Evolutionary conservation across 2,113 vertebrate species (phyloP), one percentile per base, ranked within the genome.

Genomic region (Albula glossodonta): DNA sequence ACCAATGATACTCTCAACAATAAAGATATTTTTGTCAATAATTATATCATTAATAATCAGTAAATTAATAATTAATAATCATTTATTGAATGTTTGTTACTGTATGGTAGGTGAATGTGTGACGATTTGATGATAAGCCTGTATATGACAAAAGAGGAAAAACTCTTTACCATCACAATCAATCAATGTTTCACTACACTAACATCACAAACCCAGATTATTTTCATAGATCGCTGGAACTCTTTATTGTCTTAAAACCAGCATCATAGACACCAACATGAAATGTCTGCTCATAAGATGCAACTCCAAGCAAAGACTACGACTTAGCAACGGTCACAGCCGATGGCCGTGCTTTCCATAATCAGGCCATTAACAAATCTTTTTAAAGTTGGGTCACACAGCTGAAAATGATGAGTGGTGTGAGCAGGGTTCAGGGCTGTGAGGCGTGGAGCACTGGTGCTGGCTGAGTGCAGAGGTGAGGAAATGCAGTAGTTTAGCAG

Each of bases 401-500:
- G 41, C 74, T 84, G 50, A 52, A 31, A 78, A 31, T 22, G 48
- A 83, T 12, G 82, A 51, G 57, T 63, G 63, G 66, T 74, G 51
- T 77, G 79, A 78, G 49, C 56, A 85, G 17, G 50, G 22, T 63
- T 87, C 48, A 8, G 50, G 83, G 66, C 13, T 56, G 41, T 74
- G 66, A 83, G 51, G 48, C 50, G 12, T 51, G 66, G 48, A 74
- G n/a, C 11, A 63, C 12, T 74, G n/a, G 52, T 57, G 25, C 84
- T 85, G 80, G 52, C 82, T 78, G 81, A 77, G 82, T 51, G 78
- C 63, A 80, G 63, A 82, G 79, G 86, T 84, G 84, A 86, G 81
- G 50, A 87, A 87, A 84, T 86, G 79, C 80, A 81, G 48, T 78
- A 5, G 84, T 81, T 86, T 51, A 74, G 66, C n/a, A 78, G 87